Base-by-base conservation (phyloP, 2,888 invertebrate species). In the Drosophila emarginata region DNA sequence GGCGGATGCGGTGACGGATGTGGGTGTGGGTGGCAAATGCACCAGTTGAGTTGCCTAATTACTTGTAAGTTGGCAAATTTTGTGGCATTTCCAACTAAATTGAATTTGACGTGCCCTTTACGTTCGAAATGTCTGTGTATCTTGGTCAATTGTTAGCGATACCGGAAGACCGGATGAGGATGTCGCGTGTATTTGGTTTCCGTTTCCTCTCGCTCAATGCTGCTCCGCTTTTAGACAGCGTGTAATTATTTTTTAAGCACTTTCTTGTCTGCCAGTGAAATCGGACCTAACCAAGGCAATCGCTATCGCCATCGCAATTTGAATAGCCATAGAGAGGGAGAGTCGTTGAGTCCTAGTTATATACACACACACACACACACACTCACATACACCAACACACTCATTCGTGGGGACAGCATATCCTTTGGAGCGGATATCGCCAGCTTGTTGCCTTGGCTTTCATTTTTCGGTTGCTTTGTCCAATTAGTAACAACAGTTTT, bases 1-100 rank as follows among this genome's bases (percentile, higher is more conserved):
- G 2, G 11, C 54, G 70, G 36, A 40, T 62, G 61, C 26, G 23
- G 54, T 15, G 50, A 21, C 52, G 26, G 26, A 26, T 26, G 26
- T 59, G 56, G 53, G 45, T 52, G 5, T 32, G 32, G 32, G 32
- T 37, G 59, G 59, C 65, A 18, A 64, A 1, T 52, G 59, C 57
- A 50, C 68, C 79, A 77, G 72, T 72, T 75, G 71, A 79, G 81
- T 78, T 85, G 89, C 86, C 89, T 90, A 90, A 90, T 90, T 90
- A 89, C 89, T 90, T 89, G 89, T 79, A 82, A 90, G 85, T 89
- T 84, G 85, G 83, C 76, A 80, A 89, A 87, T 81, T 45, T 88
- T 90, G 90, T 77, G 88, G 89, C 80, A 75, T 80, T 79, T 72
- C 87, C 80, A 78, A 78, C 80, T 80, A 88, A 89, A 89, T 90